phyloP scores from a whole-genome alignment of 2,888 invertebrate genomes.

The Balanococcus diminutus region DNA sequence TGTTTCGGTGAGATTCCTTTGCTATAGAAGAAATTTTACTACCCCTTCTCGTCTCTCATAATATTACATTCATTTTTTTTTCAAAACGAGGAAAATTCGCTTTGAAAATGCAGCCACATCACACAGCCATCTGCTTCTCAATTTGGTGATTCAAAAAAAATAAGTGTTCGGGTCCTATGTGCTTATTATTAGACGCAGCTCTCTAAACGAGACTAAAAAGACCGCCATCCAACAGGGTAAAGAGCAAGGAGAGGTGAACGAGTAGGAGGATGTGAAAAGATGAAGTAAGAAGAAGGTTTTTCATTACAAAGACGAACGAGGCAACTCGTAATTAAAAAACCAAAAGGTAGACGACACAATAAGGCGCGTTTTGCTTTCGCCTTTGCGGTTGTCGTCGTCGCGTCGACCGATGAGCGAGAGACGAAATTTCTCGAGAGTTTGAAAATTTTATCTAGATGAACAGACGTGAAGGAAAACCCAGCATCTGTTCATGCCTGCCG shows the following conservation, averaged over 20 bases:
- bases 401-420: background rate
- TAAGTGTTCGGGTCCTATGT: too few species aligned
- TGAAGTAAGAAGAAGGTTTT: background rate
- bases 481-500: background rate
- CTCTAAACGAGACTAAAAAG: too few species aligned
- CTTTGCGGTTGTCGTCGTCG: background rate
- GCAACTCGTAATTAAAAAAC: background rate
- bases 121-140: too few species aligned
- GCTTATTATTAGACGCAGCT: too few species aligned
- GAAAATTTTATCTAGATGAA: background rate
- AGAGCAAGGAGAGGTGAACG: background rate
- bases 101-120: too few species aligned
- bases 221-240: too few species aligned
- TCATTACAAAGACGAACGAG: background rate
- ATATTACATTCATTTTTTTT: too few species aligned
- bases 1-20: too few species aligned
- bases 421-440: background rate
- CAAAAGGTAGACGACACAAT: background rate
- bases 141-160: too few species aligned
- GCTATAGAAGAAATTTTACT: too few species aligned
- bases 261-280: background rate
- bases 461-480: background rate
- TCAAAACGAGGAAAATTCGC: too few species aligned
- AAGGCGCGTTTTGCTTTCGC: background rate
- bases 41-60: too few species aligned